A percentile compares a stretch with the other conserved stretches of the same genome.
Conservation (phyloP, 2,113 vertebrate genomes). For the Australoheros scitulus region DNA sequence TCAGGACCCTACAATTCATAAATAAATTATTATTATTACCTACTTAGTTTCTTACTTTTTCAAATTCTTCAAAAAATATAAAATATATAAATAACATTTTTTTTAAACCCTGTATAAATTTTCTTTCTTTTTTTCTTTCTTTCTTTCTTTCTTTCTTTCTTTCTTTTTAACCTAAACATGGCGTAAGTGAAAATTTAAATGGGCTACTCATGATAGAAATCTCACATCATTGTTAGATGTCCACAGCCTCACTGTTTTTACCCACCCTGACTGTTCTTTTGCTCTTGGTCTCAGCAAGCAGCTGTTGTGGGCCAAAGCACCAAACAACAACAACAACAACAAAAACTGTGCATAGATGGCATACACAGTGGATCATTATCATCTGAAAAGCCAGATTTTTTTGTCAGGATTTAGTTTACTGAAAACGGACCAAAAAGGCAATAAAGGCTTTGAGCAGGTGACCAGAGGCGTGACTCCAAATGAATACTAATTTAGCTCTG, state of each 20-base stretch:
- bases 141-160: no score
- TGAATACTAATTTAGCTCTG: fast-evolving
- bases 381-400: background rate
- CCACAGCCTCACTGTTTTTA: background rate
- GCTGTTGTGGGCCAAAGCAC: background rate
- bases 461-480: background rate
- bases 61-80: no score
- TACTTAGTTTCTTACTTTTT: no score
- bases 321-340: background rate
- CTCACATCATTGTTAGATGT: background rate
- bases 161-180: background rate
- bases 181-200: background rate
- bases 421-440: background rate
- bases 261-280: background rate
- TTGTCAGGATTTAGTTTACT: background rate
- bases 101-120: no score
- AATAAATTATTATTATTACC: no score
- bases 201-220: background rate
- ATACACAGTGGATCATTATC: background rate
- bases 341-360: fast-evolving
- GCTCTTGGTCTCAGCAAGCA: background rate
- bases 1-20: no score
- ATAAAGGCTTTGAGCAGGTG: background rate
- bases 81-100: no score
- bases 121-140: no score